Evolutionary conservation across 2,113 vertebrate species (phyloP).

Genomic region (Cheilinus undulatus): DNA sequence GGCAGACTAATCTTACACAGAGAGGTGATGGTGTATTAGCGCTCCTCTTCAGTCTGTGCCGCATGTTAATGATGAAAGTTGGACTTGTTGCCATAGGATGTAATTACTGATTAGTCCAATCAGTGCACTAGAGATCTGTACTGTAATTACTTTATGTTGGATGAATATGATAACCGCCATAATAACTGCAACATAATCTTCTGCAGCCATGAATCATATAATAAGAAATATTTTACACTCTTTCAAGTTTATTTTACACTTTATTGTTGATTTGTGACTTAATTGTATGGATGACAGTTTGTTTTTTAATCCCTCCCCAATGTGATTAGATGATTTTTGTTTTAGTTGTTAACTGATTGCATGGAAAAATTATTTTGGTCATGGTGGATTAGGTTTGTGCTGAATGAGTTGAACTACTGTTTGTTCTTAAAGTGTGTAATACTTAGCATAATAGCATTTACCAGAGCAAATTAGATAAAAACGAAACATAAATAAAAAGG

Average conservation of each 20-base stretch:
- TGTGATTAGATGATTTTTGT: too few species aligned
- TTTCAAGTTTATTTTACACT: background rate
- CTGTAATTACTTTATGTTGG: slow-evolving; percentile 25
- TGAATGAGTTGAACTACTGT: too few species aligned
- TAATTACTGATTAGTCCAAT: slow-evolving; percentile 50
- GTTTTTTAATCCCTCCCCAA: too few species aligned
- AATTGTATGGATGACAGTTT: background rate
- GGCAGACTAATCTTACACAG: slow-evolving; percentile 55
- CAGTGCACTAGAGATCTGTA: slow-evolving; percentile 16
- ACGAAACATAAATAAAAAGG: too few species aligned
- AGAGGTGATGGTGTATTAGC: slow-evolving; percentile 32
- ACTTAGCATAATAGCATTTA: too few species aligned
- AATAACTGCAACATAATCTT: background rate
- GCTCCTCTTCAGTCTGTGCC: slow-evolving; percentile 10
- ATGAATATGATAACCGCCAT: background rate
- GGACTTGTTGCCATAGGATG: slow-evolving; percentile 29
- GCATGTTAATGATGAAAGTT: slow-evolving; percentile 30
- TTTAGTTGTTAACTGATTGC: too few species aligned
- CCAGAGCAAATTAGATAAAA: too few species aligned
- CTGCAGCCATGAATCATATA: slow-evolving; percentile 24
- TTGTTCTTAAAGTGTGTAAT: too few species aligned
- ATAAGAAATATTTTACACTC: too few species aligned
- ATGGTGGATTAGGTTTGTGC: too few species aligned
- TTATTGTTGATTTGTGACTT: background rate
- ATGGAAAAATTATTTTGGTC: too few species aligned